Conservation (phyloP, 2,888 invertebrate species). For the Zygothrica quintamaculata region DNA sequence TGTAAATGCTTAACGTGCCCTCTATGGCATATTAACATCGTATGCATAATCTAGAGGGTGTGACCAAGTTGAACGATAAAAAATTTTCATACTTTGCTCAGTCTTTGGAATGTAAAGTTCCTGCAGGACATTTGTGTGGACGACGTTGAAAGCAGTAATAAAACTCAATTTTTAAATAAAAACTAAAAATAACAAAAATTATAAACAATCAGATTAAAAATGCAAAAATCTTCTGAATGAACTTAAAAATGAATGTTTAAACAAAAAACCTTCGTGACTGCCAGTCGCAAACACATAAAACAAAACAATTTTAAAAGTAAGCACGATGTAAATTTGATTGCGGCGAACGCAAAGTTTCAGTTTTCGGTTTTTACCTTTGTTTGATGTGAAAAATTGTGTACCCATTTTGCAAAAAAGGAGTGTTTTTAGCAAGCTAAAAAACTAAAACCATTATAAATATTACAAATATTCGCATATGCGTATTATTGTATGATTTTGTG, state of each 20-base stretch:
- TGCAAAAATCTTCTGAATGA: slow-evolving; percentile 34
- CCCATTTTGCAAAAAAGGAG: slow-evolving; percentile 65
- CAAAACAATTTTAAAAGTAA: slow-evolving; percentile 51
- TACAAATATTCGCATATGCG: slow-evolving; percentile 5
- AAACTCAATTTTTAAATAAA: slow-evolving; percentile 30
- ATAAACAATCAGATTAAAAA: slow-evolving; percentile 30
- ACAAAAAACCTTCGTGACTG: slow-evolving; percentile 27
- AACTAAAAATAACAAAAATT: slow-evolving; percentile 8
- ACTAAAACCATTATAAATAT: too few species aligned
- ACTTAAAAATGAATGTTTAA: slow-evolving; percentile 33
- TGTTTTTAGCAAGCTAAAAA: slow-evolving; percentile 33
- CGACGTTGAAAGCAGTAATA: slow-evolving; percentile 34
- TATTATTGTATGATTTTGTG: neutral
- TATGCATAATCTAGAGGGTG: slow-evolving; percentile 84
- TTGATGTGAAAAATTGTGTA: slow-evolving; percentile 80
- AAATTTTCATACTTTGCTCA: slow-evolving; percentile 84
- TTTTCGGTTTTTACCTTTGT: slow-evolving; percentile 52
- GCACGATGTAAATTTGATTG: slow-evolving; percentile 23
- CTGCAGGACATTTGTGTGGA: slow-evolving; percentile 69
- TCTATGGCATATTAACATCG: slow-evolving; percentile 62
- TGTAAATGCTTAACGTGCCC: slow-evolving; percentile 45
- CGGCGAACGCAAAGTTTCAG: slow-evolving; percentile 30
- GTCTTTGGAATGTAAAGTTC: slow-evolving; percentile 83
- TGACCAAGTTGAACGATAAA: slow-evolving; percentile 84
- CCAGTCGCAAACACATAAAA: slow-evolving; percentile 30